Percentiles rank a stretch among this genome's conserved stretches.
These are phyloP conservation scores for Pelochelys cantorii DNA, from an alignment of 2,797 vertebrate genomes.

Conservation along the genomic window DNA sequence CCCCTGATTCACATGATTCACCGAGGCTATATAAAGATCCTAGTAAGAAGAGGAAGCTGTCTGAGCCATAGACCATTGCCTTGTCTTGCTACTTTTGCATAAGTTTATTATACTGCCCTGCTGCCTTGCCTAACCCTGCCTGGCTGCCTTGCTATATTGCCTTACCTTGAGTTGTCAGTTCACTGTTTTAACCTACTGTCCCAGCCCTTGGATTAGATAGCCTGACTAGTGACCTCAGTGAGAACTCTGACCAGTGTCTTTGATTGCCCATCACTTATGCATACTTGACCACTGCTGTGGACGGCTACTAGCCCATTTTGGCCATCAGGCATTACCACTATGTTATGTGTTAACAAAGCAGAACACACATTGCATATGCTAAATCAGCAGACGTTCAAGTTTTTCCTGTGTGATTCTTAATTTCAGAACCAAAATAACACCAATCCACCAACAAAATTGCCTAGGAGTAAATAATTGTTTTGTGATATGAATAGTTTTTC, in stretches of 20 bases:
- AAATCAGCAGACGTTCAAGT: neutral
- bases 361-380: neutral
- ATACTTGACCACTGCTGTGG: neutral
- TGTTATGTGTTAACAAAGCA: neutral
- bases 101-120: neutral
- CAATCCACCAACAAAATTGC: neutral
- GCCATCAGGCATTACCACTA: neutral
- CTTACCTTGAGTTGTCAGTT: neutral
- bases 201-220: neutral
- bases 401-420: neutral
- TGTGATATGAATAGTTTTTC: neutral
- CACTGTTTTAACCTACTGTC: neutral
- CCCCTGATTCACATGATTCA: neutral
- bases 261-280: neutral
- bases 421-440: neutral
- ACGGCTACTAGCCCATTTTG: neutral
- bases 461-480: neutral
- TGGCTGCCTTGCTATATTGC: neutral
- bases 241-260: neutral
- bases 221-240: neutral
- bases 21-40: neutral
- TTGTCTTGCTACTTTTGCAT: neutral
- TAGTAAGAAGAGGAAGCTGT: neutral
- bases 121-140: neutral
- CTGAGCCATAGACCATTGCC: neutral